Evolutionary conservation across 23 tunicate genomes (phyloP).

Genomic region (Styela clava): DNA sequence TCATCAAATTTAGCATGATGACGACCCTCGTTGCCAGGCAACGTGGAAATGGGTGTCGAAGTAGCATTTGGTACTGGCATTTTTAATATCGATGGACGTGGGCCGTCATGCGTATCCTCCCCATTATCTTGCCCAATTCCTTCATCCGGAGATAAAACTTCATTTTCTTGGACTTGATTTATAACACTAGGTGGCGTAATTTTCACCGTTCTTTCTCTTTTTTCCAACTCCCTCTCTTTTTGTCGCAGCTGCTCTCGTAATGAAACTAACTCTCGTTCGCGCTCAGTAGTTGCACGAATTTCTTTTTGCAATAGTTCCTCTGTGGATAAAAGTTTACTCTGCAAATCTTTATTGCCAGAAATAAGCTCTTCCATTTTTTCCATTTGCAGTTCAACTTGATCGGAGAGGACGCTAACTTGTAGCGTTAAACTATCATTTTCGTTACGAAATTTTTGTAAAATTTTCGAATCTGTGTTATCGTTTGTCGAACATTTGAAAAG

Average conservation of each 20-base stretch:
- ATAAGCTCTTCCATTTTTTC: slow-evolving; percentile 60
- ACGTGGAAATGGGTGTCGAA: slow-evolving; percentile 61
- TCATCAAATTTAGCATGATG: background rate
- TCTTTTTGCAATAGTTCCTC: slow-evolving; percentile 33
- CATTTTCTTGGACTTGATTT: background rate
- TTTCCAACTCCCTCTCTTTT: slow-evolving; percentile 13
- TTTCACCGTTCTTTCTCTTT: background rate
- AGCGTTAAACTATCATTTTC: slow-evolving; percentile 50
- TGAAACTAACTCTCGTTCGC: slow-evolving; percentile 44
- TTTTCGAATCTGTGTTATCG: slow-evolving; percentile 28
- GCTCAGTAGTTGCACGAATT: slow-evolving; percentile 44
- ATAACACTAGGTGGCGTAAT: background rate
- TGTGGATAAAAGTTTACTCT: slow-evolving; percentile 1
- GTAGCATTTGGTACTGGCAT: slow-evolving; percentile 66
- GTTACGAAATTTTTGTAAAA: slow-evolving; percentile 12
- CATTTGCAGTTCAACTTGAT: slow-evolving; percentile 81
- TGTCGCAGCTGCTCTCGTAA: slow-evolving; percentile 48
- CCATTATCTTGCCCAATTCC: slow-evolving; percentile 65
- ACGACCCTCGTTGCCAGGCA: background rate
- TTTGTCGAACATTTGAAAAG: slow-evolving; percentile 24
- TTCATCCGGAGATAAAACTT: slow-evolving; percentile 60
- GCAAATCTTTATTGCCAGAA: slow-evolving; percentile 8
- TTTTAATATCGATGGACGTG: background rate
- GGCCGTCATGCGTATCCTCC: background rate
- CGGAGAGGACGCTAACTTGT: slow-evolving; percentile 57